Evolutionary conservation across 2,888 invertebrate genomes (phyloP), one percentile per base, ranked within the genome.

Genomic region (Drosophila vallismaia): DNA sequence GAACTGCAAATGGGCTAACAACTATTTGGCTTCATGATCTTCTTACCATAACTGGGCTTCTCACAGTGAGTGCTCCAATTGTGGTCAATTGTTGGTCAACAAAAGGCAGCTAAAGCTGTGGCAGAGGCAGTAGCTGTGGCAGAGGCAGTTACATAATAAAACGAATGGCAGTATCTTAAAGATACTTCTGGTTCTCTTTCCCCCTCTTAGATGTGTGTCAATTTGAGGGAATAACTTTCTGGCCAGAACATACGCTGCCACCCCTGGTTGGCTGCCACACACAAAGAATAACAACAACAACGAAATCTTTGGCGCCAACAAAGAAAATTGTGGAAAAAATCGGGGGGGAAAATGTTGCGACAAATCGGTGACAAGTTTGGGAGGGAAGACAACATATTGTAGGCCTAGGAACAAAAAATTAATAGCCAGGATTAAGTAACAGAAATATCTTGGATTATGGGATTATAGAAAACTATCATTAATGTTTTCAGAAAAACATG

Each of bases 21-120:
- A 87, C 82, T 82, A 87, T 82, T 82, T 87, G 82, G 88, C 82
- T 82, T 82, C 82, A 46, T 71, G 67, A 64, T 64, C 66, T 70
- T 70, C 80, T 83, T 81, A 62, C 50, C 72, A 50, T 40, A 71
- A 55, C 68, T 74, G 58, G 62, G 62, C 56, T 71, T 53, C 53
- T 42, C 60, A 4, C 73, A n/a, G 69, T 36, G 29, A 70, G 69
- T 83, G 82, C 75, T 79, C 82, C 82, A 87, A 82, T 87, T 87
- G 82, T 86, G 82, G 82, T 82, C 82, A 86, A 86, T 88, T 86
- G 88, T 75, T 71, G 80, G 71, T 75, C 72, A 56, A 62, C 71
- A 62, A 31, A 56, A 53, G 52, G 52, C 19, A 19, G 19, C 19
- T 19, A 19, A 19, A 45, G 51, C 28, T 1, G 28, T 24, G 10